Evolutionary conservation across 2,113 vertebrate species (phyloP).

Genomic region (Onychostruthus taczanowskii): DNA sequence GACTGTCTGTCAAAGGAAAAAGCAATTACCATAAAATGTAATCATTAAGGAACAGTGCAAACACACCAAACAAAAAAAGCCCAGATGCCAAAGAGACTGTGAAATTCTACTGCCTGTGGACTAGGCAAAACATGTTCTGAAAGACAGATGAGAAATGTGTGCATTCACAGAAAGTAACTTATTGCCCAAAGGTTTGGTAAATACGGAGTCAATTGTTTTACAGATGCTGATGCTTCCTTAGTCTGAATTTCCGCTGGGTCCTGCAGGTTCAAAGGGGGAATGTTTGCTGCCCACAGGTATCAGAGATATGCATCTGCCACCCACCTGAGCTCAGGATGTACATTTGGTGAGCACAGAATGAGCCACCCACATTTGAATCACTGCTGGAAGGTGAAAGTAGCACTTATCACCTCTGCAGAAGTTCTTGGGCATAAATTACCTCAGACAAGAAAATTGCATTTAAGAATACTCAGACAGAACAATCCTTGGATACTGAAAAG

Average conservation of each 20-base stretch:
- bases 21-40: not conserved
- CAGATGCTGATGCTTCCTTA: not conserved
- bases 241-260: not conserved
- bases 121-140: not conserved
- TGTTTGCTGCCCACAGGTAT: not conserved
- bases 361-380: not conserved
- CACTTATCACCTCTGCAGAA: not conserved
- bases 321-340: accelerated
- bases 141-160: not conserved
- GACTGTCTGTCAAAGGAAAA: not conserved
- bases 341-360: not conserved
- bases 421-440: constrained; percentile 16
- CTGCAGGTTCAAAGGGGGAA: not conserved
- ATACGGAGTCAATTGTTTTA: not conserved
- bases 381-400: not conserved
- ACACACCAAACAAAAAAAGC: not conserved
- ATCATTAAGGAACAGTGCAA: not conserved
- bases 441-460: constrained; percentile 11
- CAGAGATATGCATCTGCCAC: accelerated
- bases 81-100: not conserved
- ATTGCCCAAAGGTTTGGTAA: not conserved
- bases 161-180: not conserved
- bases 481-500: not conserved
- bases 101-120: not conserved
- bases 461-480: not conserved